Base-by-base conservation (phyloP, 2,888 invertebrate species). In the Crioceris asparagi region DNA sequence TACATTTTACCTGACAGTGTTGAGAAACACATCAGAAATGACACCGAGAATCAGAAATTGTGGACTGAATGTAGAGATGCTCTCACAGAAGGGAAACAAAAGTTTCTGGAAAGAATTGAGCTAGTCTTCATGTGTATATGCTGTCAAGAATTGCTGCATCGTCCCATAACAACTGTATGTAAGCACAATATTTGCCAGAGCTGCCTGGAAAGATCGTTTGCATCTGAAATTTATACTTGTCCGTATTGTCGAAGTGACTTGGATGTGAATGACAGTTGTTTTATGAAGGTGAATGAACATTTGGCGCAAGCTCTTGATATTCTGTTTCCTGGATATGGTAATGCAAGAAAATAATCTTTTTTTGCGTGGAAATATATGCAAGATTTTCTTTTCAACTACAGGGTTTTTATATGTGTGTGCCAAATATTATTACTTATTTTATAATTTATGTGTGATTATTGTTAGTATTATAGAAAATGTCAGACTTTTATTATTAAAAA, bases 61-160 rank as follows among this genome's bases (percentile, higher is more conserved):
- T 87, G 87, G 86, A 58, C 66, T 0, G 77, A 79, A 44, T 81
- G 79, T 40, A 57, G 71, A 31, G 57, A 61, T 11, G 50, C 61
- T 3, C 55, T 70, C 21, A 51, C 54, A 3, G 61, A 68, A 27
- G 75, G 77, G 1, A 77, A 73, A 57, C 55, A 70, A 72, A 69
- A 68, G 40, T 82, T 81, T 52, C 62, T 82, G 10, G 70, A 70
- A 12, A 71, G 72, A 44, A 71, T 84, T 2, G 70, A 74, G 40
- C 72, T 78, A 51, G 52, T 70, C 35, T 86, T 86, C 57, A 68
- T 71, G n/a, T 88, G 88, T 54, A 77, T 82, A 32, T 83, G 83
- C 50, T 88, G 87, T 55, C 80, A 82, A 55, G 83, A 83, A 35
- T 60, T 87, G 3, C 75, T 77, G 0, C 73, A 66, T 39, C 67